These are phyloP conservation scores for Muricea muricata DNA, from an alignment of 92 coral and sea anemone genomes.

Conservation along the genomic window DNA sequence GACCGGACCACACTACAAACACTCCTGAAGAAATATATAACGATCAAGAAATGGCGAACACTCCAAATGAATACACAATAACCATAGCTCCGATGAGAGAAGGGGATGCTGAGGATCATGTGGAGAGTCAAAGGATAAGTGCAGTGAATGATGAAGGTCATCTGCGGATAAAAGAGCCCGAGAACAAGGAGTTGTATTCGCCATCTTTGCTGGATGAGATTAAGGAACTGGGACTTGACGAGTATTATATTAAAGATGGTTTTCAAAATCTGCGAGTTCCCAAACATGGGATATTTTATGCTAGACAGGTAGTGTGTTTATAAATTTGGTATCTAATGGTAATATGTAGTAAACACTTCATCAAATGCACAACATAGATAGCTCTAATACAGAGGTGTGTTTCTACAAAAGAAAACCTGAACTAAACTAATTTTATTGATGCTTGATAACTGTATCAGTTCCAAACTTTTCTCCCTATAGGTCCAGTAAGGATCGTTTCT, in stretches of 20 bases:
- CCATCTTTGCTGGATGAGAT: conserved; percentile 18
- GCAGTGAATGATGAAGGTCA: background rate
- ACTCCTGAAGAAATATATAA: background rate
- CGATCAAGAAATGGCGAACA: background rate
- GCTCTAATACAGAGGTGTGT: no score
- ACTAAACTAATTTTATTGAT: no score
- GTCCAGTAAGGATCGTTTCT: no score
- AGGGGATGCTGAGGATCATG: background rate
- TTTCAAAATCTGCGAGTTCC: background rate
- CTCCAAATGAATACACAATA: background rate
- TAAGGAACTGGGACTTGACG: conserved; percentile 25
- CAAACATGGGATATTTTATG: background rate
- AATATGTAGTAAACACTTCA: no score
- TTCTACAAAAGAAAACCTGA: no score
- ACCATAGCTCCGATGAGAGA: background rate
- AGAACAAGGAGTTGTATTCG: conserved; percentile 7
- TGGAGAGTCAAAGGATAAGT: background rate
- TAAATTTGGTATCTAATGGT: no score
- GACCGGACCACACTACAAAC: background rate
- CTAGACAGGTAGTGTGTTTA: background rate
- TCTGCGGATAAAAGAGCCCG: background rate
- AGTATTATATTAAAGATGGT: conserved; percentile 49
- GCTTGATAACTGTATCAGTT: background rate
- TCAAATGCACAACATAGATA: no score
- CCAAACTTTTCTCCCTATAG: background rate